These are phyloP conservation scores for Noctua comes DNA, from an alignment of 2,888 invertebrate genomes.

Conservation along the genomic window DNA sequence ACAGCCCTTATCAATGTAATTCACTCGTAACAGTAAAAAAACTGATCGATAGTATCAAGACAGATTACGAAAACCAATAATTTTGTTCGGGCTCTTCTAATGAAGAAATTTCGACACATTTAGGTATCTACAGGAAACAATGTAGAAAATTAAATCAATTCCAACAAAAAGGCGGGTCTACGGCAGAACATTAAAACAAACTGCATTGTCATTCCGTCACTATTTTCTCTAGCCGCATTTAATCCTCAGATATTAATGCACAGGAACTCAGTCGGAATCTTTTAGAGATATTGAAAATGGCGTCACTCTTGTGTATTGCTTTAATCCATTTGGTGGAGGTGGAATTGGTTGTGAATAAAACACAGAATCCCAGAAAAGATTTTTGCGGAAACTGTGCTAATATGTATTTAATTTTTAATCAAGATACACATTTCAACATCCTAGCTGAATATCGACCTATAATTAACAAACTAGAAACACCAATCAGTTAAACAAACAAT, in stretches of 20 bases:
- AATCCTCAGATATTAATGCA: conserved; percentile 34
- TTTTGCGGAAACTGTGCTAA: not conserved
- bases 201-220: conserved; percentile 2
- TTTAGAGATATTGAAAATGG: conserved; percentile 34
- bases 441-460: not conserved
- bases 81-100: not conserved
- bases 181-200: not conserved
- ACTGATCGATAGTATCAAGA: not conserved
- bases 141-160: not conserved
- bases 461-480: not conserved
- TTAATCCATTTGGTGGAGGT: conserved; percentile 11
- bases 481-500: not conserved
- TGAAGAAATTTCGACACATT: not conserved
- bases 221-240: conserved; percentile 25
- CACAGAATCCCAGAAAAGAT: not conserved
- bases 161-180: not conserved
- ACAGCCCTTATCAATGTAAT: not conserved
- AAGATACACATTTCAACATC: not conserved
- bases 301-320: conserved; percentile 10
- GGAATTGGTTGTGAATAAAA: not conserved
- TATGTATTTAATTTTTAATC: not conserved
- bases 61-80: not conserved
- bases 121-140: not conserved
- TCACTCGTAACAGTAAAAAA: not conserved
- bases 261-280: conserved; percentile 14